Conservation (phyloP, 2,797 vertebrate species). For the Buphagus erythrorhynchus region DNA sequence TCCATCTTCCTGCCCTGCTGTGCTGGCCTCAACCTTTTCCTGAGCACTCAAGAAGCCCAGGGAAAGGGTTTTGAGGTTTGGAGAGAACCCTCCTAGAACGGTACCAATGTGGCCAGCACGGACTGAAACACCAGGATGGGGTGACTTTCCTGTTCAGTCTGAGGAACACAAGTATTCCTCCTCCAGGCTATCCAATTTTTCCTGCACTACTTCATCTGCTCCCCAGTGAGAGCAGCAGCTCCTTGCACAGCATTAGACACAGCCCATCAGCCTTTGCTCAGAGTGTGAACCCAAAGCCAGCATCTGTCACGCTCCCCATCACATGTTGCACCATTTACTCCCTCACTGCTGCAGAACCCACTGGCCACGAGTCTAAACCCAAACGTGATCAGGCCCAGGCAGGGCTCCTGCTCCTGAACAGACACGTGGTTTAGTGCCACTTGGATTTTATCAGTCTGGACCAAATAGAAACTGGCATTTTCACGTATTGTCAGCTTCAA, state of each 20-base stretch:
- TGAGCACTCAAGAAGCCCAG: background rate
- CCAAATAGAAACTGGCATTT: background rate
- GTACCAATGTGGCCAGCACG: accelerated
- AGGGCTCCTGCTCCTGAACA: background rate
- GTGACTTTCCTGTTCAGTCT: background rate
- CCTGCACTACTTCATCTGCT: background rate
- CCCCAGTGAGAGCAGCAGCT: background rate
- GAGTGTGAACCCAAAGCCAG: background rate
- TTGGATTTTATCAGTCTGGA: background rate
- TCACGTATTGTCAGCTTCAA: background rate
- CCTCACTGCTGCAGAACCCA: background rate
- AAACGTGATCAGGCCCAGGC: background rate
- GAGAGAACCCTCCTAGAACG: background rate
- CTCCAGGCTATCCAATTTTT: background rate
- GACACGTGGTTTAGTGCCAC: background rate
- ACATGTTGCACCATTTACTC: background rate
- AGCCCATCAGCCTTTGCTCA: background rate
- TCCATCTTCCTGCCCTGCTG: background rate
- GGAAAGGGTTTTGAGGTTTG: background rate
- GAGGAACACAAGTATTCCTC: background rate
- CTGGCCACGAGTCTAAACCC: background rate
- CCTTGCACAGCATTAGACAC: background rate
- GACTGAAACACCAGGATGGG: background rate
- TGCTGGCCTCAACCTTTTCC: background rate
- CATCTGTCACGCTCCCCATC: accelerated